Evolutionary conservation across 2,113 vertebrate species (phyloP).

Genomic region (Phalacrocorax pelagicus): DNA sequence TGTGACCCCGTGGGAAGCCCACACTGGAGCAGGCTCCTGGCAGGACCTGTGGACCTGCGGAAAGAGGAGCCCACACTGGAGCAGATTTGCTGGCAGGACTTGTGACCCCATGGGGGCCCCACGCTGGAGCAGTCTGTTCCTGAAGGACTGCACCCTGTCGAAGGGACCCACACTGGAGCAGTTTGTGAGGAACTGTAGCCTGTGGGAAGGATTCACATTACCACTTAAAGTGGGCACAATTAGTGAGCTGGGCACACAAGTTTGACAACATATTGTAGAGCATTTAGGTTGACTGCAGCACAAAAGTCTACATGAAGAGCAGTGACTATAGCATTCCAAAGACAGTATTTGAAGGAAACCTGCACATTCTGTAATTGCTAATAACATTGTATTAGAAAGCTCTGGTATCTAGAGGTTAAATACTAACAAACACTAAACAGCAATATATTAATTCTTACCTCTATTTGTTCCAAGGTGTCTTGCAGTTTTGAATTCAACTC

Average conservation of each 20-base stretch:
- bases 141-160: no score
- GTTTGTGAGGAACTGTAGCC: no score
- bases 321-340: not conserved
- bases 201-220: not conserved
- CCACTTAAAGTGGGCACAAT: not conserved
- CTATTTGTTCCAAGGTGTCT: slow-evolving; percentile 98
- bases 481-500: slow-evolving; percentile 98
- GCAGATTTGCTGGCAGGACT: no score
- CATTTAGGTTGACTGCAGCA: not conserved
- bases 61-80: no score
- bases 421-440: not conserved
- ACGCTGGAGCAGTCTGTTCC: no score
- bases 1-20: no score
- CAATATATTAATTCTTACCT: slow-evolving; percentile 78
- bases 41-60: no score
- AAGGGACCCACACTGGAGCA: no score
- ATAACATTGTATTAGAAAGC: not conserved
- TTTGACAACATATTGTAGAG: not conserved
- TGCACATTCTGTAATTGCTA: not conserved
- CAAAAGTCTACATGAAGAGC: not conserved
- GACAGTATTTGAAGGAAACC: not conserved
- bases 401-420: not conserved
- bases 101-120: no score
- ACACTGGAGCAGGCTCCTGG: no score
- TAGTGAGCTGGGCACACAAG: not conserved